A percentile compares a stretch with the other conserved stretches of the same genome.
Evolutionary conservation across 2,888 invertebrate genomes (phyloP).

Genomic region (Bembecia ichneumoniformis): DNA sequence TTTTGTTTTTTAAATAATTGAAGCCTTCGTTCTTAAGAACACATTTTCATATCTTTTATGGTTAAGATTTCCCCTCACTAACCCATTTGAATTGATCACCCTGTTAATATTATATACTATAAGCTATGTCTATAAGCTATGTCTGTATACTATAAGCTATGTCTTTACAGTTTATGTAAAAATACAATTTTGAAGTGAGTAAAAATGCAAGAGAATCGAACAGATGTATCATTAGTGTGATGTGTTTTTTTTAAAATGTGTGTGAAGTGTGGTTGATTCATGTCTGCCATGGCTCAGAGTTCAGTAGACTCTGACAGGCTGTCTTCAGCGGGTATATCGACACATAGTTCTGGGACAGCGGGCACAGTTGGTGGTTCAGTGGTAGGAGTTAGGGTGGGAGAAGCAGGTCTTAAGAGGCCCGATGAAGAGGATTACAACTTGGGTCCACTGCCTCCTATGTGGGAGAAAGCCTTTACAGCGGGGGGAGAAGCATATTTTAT

Average conservation of each 20-base stretch:
- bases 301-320: slow-evolving; percentile 64
- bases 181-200: slow-evolving; percentile 8
- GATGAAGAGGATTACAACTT: slow-evolving; percentile 83
- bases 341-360: slow-evolving; percentile 63
- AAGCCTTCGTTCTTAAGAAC: too few relatives aligned
- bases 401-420: slow-evolving; percentile 54
- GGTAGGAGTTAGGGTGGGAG: slow-evolving; percentile 56
- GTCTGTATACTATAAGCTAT: too few relatives aligned
- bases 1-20: too few relatives aligned
- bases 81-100: too few relatives aligned
- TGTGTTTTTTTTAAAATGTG: slow-evolving; percentile 4
- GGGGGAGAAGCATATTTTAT: slow-evolving; percentile 98
- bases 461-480: slow-evolving; percentile 98
- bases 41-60: too few relatives aligned
- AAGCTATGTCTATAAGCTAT: too few relatives aligned
- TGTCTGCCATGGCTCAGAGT: slow-evolving; percentile 47
- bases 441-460: slow-evolving; percentile 93
- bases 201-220: slow-evolving; percentile 7
- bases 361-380: slow-evolving; percentile 63
- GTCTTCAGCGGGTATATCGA: slow-evolving; percentile 63
- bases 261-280: slow-evolving; percentile 5
- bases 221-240: slow-evolving; percentile 8
- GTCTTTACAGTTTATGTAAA: slow-evolving; percentile 12
- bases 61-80: too few relatives aligned
- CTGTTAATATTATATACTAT: too few relatives aligned